Base-by-base conservation (phyloP, 2,113 vertebrate genomes). In the Procavia capensis region DNA sequence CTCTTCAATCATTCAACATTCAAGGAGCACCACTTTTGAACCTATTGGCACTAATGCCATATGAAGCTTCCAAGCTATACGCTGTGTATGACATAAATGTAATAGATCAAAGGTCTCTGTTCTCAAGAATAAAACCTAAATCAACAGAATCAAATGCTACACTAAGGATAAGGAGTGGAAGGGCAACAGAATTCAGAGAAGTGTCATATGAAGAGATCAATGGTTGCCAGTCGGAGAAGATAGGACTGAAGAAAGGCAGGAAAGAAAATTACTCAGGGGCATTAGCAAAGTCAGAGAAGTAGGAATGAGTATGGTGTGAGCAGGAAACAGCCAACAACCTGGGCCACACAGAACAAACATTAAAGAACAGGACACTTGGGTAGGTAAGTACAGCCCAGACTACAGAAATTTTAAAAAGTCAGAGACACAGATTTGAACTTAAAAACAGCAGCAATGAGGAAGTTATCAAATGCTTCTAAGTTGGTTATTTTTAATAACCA, bases 131-230 rank as follows among this genome's bases (percentile, higher is more conserved):
- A 68, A 1, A 45, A 45, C 22, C 20, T 82, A 72, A 85, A 43
- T 41, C 14, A 84, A 94, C 45, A 92, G 75, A 91, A 95, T 6
- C 68, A 90, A 80, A 89, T 25, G 24, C 50, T 75, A 84, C 92
- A 66, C 43, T 72, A 85, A 39, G 13, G 27, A 57, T n/a, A 81
- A 36, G 50, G 41, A 85, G 3, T 47, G 13, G 4, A 96, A n/a
- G 54, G 9, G 3, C 45, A 34, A 19, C 0, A 76, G 5, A 86
- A 41, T 57, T 87, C 22, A 74, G 61, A 82, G 50, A 41, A 61
- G 3, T 72, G 27, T 70, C 89, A 10, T 72, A 2, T 86, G 39
- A 93, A 31, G 36, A 34, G 45, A 80, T 64, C n/a, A 91, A 70
- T 3, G 1, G 13, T 50, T 24, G 74, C 3, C 8, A 78, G 16